Percentiles rank a stretch among this genome's conserved stretches.
phyloP scores from a whole-genome alignment of 2,797 vertebrate species.

The Neoniphon sammara region DNA sequence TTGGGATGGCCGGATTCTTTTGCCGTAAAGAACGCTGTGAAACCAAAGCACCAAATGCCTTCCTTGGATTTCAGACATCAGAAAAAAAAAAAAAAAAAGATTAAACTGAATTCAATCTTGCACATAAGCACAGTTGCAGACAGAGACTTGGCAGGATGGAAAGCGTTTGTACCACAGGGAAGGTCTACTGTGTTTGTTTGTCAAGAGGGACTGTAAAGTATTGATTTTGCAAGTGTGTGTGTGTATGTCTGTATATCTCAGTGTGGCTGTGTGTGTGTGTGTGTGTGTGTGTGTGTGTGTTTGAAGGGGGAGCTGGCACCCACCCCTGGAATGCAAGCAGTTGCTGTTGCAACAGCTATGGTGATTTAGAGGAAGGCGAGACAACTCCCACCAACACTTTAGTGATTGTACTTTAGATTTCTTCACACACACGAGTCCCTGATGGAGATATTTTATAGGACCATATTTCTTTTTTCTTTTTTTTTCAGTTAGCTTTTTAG shows the following conservation, averaged over 20 bases:
- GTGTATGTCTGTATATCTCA: slow-evolving; percentile 1
- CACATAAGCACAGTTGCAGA: slow-evolving; percentile 60
- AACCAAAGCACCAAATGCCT: slow-evolving; percentile 41
- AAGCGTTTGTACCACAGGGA: slow-evolving; percentile 53
- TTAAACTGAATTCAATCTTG: slow-evolving; percentile 51
- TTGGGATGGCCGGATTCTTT: slow-evolving; percentile 36
- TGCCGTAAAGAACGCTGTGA: slow-evolving; percentile 16
- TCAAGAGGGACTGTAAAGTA: slow-evolving; percentile 69
- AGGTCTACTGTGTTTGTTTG: slow-evolving; percentile 68
- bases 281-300: slow-evolving; percentile 10
- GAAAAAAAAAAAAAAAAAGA: slow-evolving; percentile 30
- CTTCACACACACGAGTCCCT: slow-evolving; percentile 43
- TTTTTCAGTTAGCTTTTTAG: background rate
- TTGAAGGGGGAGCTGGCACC: slow-evolving; percentile 43
- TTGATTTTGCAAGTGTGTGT: slow-evolving; percentile 76
- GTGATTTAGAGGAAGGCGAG: slow-evolving; percentile 38
- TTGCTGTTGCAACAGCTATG: slow-evolving; percentile 58
- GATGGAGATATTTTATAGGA: slow-evolving; percentile 17
- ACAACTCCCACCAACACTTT: slow-evolving; percentile 38
- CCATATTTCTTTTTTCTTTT: background rate
- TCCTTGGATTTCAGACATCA: slow-evolving; percentile 57
- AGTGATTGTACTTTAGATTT: slow-evolving; percentile 48
- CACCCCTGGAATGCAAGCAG: slow-evolving; percentile 54
- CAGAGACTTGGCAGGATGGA: slow-evolving; percentile 65
- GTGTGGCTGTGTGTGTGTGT: slow-evolving; percentile 8